A percentile compares a stretch with the other conserved stretches of the same genome.
Evolutionary conservation across 2,888 invertebrate genomes (phyloP).

Genomic region (Sericinus montela): DNA sequence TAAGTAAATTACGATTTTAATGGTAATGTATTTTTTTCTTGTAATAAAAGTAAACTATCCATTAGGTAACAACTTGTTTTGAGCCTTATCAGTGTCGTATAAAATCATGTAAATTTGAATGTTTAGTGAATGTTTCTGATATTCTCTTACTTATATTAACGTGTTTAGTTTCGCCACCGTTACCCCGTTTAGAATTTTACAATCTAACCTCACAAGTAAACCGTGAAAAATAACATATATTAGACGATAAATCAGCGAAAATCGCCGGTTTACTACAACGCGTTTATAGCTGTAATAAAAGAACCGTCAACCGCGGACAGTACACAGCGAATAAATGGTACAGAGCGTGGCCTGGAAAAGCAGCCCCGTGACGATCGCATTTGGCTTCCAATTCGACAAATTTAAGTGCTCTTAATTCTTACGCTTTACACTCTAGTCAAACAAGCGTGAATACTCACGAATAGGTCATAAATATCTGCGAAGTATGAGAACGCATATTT

Average conservation of each 20-base stretch:
- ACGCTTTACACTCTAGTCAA: neutral
- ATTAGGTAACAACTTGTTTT: too few species aligned
- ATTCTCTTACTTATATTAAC: too few species aligned
- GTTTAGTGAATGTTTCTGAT: too few species aligned
- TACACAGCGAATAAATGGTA: slow-evolving; percentile 60
- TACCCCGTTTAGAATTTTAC: slow-evolving; percentile 52
- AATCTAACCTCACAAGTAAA: slow-evolving; percentile 46
- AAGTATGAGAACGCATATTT: neutral
- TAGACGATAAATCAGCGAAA: slow-evolving; percentile 69
- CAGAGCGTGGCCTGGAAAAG: slow-evolving; percentile 51
- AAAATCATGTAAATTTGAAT: too few species aligned
- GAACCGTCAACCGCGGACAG: slow-evolving; percentile 68
- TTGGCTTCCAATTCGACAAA: slow-evolving; percentile 52
- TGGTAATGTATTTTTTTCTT: too few species aligned
- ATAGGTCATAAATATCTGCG: slow-evolving; percentile 1
- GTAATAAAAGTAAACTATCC: too few species aligned
- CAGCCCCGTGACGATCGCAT: slow-evolving; percentile 44
- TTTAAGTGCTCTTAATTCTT: slow-evolving; percentile 34
- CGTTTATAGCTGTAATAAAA: slow-evolving; percentile 75
- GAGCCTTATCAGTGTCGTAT: too few species aligned
- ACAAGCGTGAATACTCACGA: neutral
- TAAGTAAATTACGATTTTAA: too few species aligned
- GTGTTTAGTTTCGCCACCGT: slow-evolving; percentile 35
- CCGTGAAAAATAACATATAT: slow-evolving; percentile 71
- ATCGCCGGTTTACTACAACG: slow-evolving; percentile 59